These are phyloP conservation scores for Saxidomus purpurata DNA, from an alignment of 1,140 invertebrate genomes.

Conservation along the genomic window DNA sequence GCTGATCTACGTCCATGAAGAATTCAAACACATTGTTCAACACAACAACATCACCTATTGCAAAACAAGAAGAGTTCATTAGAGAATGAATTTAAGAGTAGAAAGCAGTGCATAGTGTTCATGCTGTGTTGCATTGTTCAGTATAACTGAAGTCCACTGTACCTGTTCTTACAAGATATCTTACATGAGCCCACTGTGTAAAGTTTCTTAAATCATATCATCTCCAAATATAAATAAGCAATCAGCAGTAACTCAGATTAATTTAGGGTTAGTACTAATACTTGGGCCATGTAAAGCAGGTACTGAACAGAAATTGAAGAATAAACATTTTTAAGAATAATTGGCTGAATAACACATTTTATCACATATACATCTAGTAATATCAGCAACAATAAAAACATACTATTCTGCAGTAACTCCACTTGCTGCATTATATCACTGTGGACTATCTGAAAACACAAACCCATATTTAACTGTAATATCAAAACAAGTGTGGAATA, in stretches of 20 bases:
- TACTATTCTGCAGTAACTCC: slow-evolving; percentile 88
- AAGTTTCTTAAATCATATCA: no score
- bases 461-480: background rate
- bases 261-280: no score
- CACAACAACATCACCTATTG: slow-evolving; percentile 75
- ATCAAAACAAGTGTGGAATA: no score
- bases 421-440: slow-evolving; percentile 88
- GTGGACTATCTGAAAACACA: slow-evolving; percentile 88
- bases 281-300: no score
- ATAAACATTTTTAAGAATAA: no score
- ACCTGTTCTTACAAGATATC: background rate
- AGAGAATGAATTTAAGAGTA: background rate
- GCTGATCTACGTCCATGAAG: slow-evolving; percentile 66
- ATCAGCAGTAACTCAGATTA: no score
- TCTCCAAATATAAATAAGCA: no score
- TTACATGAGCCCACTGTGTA: no score
- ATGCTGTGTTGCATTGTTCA: background rate
- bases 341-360: no score
- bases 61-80: no score
- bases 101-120: slow-evolving; percentile 71
- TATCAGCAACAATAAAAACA: slow-evolving; percentile 81
- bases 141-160: background rate
- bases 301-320: no score
- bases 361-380: no score
- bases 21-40: slow-evolving; percentile 80